Conservation (phyloP, 2,797 vertebrate species). For the Odontamblyopus rebecca region DNA sequence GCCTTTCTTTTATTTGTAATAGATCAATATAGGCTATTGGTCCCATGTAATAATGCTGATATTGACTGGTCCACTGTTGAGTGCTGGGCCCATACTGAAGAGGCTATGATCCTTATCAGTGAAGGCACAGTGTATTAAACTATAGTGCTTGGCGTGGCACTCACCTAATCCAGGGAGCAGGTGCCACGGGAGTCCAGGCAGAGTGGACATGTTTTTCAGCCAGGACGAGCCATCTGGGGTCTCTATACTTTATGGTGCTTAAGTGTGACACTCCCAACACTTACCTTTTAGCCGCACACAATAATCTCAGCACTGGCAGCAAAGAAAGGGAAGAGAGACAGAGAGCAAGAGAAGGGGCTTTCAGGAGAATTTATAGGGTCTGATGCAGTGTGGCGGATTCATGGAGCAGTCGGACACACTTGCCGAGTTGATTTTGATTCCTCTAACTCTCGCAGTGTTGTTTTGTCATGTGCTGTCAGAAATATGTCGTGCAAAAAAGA, state of each 20-base stretch:
- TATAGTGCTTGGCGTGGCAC: constrained; percentile 40
- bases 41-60: constrained; percentile 49
- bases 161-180: constrained; percentile 73
- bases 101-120: constrained; percentile 55
- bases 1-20: constrained; percentile 34
- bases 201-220: constrained; percentile 67
- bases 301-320: constrained; percentile 57
- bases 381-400: constrained; percentile 58
- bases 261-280: constrained; percentile 69
- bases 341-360: constrained; percentile 42
- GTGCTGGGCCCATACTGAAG: constrained; percentile 49
- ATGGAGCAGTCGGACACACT: constrained; percentile 61
- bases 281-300: constrained; percentile 68
- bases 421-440: constrained; percentile 63
- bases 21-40: constrained; percentile 45
- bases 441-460: constrained; percentile 53
- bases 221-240: constrained; percentile 79
- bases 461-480: constrained; percentile 60
- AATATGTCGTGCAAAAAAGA: constrained; percentile 59
- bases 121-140: constrained; percentile 49
- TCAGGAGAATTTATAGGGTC: constrained; percentile 65
- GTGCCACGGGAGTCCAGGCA: constrained; percentile 57
- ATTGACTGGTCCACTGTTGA: constrained; percentile 57
- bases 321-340: constrained; percentile 28
- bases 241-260: constrained; percentile 68